Evolutionary conservation across 2,797 vertebrate genomes (phyloP).

Genomic region (Intellagama lesueurii): DNA sequence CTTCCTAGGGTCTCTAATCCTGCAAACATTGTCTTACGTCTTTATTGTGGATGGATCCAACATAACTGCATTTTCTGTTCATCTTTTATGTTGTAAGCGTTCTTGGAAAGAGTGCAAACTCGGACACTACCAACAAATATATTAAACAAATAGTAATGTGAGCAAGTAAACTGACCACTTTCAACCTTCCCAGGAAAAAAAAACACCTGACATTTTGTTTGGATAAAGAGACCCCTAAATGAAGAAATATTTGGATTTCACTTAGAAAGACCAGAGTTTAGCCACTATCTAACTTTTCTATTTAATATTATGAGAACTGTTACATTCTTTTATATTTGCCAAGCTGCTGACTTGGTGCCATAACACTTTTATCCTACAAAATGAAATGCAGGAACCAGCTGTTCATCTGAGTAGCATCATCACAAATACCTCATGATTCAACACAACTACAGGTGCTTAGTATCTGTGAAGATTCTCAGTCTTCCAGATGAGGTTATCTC

Average conservation of each 20-base stretch:
- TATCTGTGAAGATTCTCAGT: too few relatives aligned
- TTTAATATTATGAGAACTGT: constrained; percentile 9
- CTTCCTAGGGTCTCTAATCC: too few relatives aligned
- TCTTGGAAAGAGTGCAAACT: too few relatives aligned
- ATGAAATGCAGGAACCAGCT: not conserved
- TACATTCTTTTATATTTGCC: constrained; percentile 4
- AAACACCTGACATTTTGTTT: not conserved
- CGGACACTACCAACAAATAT: not conserved
- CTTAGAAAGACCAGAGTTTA: constrained; percentile 22
- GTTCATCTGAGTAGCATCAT: not conserved
- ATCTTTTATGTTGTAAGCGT: too few relatives aligned
- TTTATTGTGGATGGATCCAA: too few relatives aligned
- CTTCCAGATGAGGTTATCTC: too few relatives aligned
- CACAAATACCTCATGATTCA: not conserved
- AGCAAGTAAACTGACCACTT: not conserved
- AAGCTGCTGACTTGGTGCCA: constrained; percentile 1
- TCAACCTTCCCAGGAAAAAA: not conserved
- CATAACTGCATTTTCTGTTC: too few relatives aligned
- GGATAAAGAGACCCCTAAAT: not conserved
- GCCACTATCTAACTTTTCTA: not conserved
- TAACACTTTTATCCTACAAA: not conserved
- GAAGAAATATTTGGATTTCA: not conserved
- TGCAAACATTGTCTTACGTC: too few relatives aligned
- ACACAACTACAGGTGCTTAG: not conserved
- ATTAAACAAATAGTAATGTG: not conserved